These are phyloP conservation scores for Coenonympha arcania DNA, from an alignment of 2,888 invertebrate genomes.

Conservation along the genomic window DNA sequence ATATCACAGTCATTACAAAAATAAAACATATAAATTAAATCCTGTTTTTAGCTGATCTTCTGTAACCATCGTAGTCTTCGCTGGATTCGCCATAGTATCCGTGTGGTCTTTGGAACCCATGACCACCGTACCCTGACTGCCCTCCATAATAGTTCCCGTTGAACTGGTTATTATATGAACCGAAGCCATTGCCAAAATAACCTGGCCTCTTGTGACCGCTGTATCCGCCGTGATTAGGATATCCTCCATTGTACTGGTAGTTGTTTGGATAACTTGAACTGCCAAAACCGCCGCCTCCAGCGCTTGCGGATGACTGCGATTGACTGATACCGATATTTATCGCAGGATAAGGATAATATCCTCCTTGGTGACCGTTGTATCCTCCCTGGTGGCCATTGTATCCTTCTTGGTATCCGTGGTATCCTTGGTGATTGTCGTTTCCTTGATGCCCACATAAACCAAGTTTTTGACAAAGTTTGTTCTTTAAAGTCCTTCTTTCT, in stretches of 20 bases:
- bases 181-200: slow-evolving; percentile 47
- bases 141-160: slow-evolving; percentile 58
- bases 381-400: slow-evolving; percentile 9
- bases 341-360: slow-evolving; percentile 38
- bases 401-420: slow-evolving; percentile 6
- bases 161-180: slow-evolving; percentile 54
- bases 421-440: slow-evolving; percentile 12
- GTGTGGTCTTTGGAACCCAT: slow-evolving; percentile 37
- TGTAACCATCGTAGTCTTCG: slow-evolving; percentile 33
- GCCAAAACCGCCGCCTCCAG: slow-evolving; percentile 50
- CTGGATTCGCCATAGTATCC: slow-evolving; percentile 37
- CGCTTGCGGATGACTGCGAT: slow-evolving; percentile 58
- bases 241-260: slow-evolving; percentile 30
- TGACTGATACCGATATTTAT: slow-evolving; percentile 67
- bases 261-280: slow-evolving; percentile 35
- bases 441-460: slow-evolving; percentile 40
- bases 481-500: slow-evolving; percentile 42
- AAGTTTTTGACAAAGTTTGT: slow-evolving; percentile 46
- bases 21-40: slow-evolving; percentile 2
- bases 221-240: slow-evolving; percentile 27
- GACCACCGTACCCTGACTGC: slow-evolving; percentile 21
- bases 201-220: slow-evolving; percentile 37
- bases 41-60: slow-evolving; percentile 30
- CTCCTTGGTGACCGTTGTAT: slow-evolving; percentile 35
- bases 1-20: slow-evolving; percentile 24